Conservation (phyloP, 1,140 invertebrate genomes). For the Drosophila nigromelanica region DNA sequence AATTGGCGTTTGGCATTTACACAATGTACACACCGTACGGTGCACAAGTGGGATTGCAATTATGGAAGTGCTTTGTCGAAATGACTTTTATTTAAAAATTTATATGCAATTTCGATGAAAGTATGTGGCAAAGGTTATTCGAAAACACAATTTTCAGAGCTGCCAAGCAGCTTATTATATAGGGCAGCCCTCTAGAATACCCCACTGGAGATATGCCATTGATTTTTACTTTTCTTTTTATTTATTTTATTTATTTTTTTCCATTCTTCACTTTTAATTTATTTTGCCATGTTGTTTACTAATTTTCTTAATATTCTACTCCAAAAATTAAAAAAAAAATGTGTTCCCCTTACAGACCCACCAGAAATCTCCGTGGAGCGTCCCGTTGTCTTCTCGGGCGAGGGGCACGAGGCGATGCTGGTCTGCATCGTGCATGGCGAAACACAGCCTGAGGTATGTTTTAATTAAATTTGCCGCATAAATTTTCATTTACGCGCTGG, state of each 20-base stretch:
- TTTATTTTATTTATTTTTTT: conserved; percentile 1
- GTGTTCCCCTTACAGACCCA: conserved; percentile 83
- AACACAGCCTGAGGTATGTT: conserved; percentile 87
- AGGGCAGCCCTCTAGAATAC: conserved; percentile 1
- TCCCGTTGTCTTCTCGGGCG: conserved; percentile 87
- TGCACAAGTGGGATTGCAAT: conserved; percentile 53
- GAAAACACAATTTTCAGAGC: not conserved
- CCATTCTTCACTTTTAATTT: conserved; percentile 22
- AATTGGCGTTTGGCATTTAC: conserved; percentile 10
- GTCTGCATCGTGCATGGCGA: conserved; percentile 89
- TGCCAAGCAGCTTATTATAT: conserved; percentile 58
- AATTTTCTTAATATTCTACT: conserved; percentile 64
- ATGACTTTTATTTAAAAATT: conserved; percentile 77
- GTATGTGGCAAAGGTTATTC: conserved; percentile 20
- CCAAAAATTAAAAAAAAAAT: not conserved
- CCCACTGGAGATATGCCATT: conserved; percentile 37
- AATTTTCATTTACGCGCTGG: conserved; percentile 73
- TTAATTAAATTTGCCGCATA: conserved; percentile 82
- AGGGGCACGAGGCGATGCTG: conserved; percentile 87
- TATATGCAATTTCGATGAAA: conserved; percentile 71
- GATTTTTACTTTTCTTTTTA: conserved; percentile 36
- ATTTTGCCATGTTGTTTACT: conserved; percentile 62
- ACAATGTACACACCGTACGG: not conserved
- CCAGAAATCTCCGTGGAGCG: conserved; percentile 88
- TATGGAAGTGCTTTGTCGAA: conserved; percentile 59